Evolutionary conservation across 2,888 invertebrate genomes (phyloP).

Genomic region (Mesoligia furuncula): DNA sequence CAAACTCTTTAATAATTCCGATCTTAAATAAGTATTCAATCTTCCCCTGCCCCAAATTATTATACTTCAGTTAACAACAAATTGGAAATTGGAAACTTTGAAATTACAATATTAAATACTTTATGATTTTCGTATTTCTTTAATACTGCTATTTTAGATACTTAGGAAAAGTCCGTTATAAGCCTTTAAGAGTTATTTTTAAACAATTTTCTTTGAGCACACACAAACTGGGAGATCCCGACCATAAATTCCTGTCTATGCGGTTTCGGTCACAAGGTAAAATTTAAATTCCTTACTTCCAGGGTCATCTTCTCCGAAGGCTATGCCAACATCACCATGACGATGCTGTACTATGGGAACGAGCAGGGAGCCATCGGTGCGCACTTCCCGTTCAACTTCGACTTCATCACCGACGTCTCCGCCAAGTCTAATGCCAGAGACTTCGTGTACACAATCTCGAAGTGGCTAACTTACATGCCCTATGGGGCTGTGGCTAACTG

Average conservation of each 20-base stretch:
- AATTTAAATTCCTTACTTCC: slow-evolving; percentile 26
- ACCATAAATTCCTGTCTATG: not conserved
- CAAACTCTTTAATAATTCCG: slow-evolving; percentile 53
- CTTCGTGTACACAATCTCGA: slow-evolving; percentile 87
- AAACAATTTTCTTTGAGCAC: slow-evolving; percentile 6
- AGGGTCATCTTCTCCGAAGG: slow-evolving; percentile 92
- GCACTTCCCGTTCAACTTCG: slow-evolving; percentile 93
- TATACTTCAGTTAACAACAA: slow-evolving; percentile 49
- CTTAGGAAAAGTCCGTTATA: slow-evolving; percentile 19
- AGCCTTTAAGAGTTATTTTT: not conserved
- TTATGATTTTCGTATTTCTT: slow-evolving; percentile 42
- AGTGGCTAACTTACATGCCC: slow-evolving; percentile 91
- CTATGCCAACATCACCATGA: slow-evolving; percentile 88
- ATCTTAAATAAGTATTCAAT: slow-evolving; percentile 50
- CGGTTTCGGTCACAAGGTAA: not conserved
- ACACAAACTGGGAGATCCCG: no score
- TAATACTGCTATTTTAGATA: slow-evolving; percentile 28
- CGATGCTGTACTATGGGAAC: slow-evolving; percentile 92
- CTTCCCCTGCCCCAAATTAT: slow-evolving; percentile 46
- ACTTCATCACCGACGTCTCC: slow-evolving; percentile 89
- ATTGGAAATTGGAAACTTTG: slow-evolving; percentile 52
- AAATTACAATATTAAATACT: slow-evolving; percentile 45
- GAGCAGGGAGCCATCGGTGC: slow-evolving; percentile 83
- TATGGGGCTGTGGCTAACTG: slow-evolving; percentile 91
- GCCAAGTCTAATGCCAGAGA: slow-evolving; percentile 84